Evolutionary conservation across 2,797 vertebrate species (phyloP).

Genomic region (Chelidonichthys spinosus): DNA sequence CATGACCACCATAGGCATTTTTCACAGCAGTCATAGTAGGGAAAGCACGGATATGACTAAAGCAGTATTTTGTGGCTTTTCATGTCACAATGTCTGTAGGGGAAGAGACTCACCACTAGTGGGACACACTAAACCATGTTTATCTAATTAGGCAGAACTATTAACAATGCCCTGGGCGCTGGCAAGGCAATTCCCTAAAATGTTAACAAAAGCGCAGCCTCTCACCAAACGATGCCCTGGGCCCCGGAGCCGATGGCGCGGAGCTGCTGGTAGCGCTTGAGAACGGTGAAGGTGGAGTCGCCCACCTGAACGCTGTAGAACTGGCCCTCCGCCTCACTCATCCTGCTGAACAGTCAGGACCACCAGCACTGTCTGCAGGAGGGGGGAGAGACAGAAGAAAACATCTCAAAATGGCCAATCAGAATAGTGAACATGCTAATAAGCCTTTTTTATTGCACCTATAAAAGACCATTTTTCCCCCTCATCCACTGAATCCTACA

Average conservation of each 20-base stretch:
- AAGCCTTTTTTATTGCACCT: not conserved
- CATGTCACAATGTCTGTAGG: too few relatives aligned
- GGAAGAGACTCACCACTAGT: not conserved
- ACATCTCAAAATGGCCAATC: not conserved
- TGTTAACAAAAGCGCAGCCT: conserved; percentile 45
- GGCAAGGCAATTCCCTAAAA: not conserved
- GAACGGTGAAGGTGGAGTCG: conserved; percentile 96
- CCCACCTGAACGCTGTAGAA: conserved; percentile 99
- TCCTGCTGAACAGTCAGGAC: conserved; percentile 82
- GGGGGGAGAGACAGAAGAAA: not conserved
- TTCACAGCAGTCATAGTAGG: not conserved
- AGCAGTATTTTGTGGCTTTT: too few relatives aligned
- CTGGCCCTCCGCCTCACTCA: conserved; percentile 93
- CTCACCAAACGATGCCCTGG: conserved; percentile 98
- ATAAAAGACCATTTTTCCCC: conserved; percentile 1
- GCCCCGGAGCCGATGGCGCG: conserved; percentile 96
- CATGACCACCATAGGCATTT: not conserved
- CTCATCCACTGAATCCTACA: conserved; percentile 16
- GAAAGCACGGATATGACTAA: too few relatives aligned
- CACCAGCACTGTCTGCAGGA: conserved; percentile 76
- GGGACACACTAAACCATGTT: too few relatives aligned
- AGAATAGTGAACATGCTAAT: not conserved
- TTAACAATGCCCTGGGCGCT: not conserved
- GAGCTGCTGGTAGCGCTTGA: conserved; percentile 94
- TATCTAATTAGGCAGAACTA: not conserved